Evolutionary conservation across 2,797 vertebrate species (phyloP).

Genomic region (Aldrovandia affinis): DNA sequence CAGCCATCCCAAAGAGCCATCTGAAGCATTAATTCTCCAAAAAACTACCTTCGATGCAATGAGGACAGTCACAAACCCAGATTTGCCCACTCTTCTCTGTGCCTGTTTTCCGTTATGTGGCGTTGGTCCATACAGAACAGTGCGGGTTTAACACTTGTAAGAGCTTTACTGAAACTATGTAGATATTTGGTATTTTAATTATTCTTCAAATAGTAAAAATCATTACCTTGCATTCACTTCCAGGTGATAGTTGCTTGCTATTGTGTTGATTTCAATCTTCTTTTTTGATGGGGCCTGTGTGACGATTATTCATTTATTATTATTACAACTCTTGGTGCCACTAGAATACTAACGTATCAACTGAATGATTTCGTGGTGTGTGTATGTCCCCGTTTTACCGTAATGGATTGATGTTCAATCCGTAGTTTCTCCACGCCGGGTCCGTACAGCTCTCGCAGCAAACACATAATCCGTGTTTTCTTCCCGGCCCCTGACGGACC

Average conservation of each 20-base stretch:
- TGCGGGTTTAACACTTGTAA: too few species aligned
- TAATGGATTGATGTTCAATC: constrained; percentile 93
- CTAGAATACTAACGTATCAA: neutral
- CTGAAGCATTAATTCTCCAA: neutral
- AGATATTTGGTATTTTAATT: neutral
- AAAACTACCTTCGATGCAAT: too few species aligned
- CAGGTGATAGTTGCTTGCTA: constrained; percentile 97
- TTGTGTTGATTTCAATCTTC: constrained; percentile 97
- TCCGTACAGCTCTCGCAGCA: constrained; percentile 91
- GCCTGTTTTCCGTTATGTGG: too few species aligned
- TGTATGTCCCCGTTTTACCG: constrained; percentile 82
- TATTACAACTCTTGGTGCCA: too few species aligned
- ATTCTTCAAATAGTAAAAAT: neutral
- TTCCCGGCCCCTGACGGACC: constrained; percentile 96
- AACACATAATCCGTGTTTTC: constrained; percentile 97
- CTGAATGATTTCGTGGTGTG: neutral
- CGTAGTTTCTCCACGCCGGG: constrained; percentile 93
- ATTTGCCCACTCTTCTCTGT: too few species aligned
- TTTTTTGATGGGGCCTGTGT: constrained; percentile 94
- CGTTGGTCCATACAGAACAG: too few species aligned
- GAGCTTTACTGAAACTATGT: too few species aligned
- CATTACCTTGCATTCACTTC: constrained; percentile 94
- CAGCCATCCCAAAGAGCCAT: neutral
- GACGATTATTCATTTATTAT: too few species aligned
- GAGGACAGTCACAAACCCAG: neutral